Base-by-base conservation (phyloP, 2,888 invertebrate species). In the Pseudolycoriella hygida region DNA sequence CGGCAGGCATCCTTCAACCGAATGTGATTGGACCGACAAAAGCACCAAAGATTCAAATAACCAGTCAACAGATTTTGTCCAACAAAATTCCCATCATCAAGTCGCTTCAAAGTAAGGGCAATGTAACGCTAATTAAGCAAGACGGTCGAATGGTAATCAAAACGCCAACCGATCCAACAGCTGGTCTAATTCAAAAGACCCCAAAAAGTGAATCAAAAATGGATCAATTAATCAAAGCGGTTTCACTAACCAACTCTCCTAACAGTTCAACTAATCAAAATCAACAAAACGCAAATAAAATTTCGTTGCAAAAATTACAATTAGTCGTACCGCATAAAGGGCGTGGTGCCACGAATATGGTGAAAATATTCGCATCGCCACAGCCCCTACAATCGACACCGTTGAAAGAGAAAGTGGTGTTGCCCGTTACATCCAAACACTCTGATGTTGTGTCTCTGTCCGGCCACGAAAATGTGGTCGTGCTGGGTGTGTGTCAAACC, bases 81-180 rank as follows among this genome's bases (percentile, higher is more conserved):
- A 25, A 25, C 8, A 25, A 25, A 25, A 25, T 25, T 6, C 25
- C 25, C 5, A 25, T 25, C 4, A 14, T 42, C 12, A 17, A 19
- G 19, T 8, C 17, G 8, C 14, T 42, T 10, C 42, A 42, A 25
- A 42, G 20, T 15, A 42, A 42, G n/a, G 19, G 42, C 17, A 42
- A 42, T 14, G 19, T 42, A 12, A 42, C 17, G 12, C 12, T 42
- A 14, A 42, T 42, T n/a, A 20, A 17, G 2, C 6, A 17, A 14
- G 17, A 10, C 11, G 42, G 19, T 14, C 18, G 42, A 8, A 42
- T 18, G 25, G 42, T 42, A 12, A 34, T 34, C 12, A 12, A 14
- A 34, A 34, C n/a, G 34, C n/a, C 34, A 34, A 14, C 34, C 6
- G 34, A 34, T 25, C 25, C 25, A 25, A 8, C 25, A 4, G 25